A percentile compares a stretch with the other conserved stretches of the same genome.
These are phyloP conservation scores for Eulimnadia texana DNA, from an alignment of 1,140 invertebrate genomes.

Conservation along the genomic window DNA sequence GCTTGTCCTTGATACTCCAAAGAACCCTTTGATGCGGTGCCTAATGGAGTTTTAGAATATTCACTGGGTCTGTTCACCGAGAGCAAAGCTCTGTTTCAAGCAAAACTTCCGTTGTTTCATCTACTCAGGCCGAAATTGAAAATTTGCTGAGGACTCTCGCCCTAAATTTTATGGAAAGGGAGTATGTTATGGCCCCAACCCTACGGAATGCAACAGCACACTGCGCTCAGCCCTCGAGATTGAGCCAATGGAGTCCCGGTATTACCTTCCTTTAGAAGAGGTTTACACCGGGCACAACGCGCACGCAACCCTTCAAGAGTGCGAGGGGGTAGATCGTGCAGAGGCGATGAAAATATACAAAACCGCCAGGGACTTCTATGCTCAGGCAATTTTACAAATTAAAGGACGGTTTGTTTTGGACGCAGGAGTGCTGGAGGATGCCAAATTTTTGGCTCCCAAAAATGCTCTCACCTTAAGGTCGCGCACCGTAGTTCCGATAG, in stretches of 20 bases:
- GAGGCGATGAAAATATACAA: not conserved
- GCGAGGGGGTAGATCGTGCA: not conserved
- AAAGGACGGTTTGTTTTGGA: not conserved
- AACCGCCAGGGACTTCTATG: not conserved
- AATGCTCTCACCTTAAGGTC: not conserved
- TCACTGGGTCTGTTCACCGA: conserved; percentile 20
- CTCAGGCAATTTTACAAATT: not conserved
- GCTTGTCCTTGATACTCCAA: conserved; percentile 23
- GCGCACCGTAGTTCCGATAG: not conserved
- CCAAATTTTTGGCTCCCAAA: not conserved
- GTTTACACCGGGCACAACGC: not conserved
- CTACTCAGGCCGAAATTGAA: conserved; percentile 19
- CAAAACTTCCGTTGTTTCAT: conserved; percentile 22
- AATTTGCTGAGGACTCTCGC: conserved; percentile 15
- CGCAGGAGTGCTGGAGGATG: not conserved
- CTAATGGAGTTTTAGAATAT: conserved; percentile 26
- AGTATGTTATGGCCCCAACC: conserved; percentile 19
- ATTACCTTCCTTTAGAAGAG: not conserved
- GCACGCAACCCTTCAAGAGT: not conserved
- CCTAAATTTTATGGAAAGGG: no score
- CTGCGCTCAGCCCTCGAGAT: no score
- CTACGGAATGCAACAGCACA: no score
- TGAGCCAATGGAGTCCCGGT: not conserved
- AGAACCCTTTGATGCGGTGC: conserved; percentile 23
- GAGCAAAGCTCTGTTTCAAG: conserved; percentile 27